Evolutionary conservation across 2,113 vertebrate genomes (phyloP), one percentile per base, ranked within the genome.

Genomic region (Acrocephalus arundinaceus): DNA sequence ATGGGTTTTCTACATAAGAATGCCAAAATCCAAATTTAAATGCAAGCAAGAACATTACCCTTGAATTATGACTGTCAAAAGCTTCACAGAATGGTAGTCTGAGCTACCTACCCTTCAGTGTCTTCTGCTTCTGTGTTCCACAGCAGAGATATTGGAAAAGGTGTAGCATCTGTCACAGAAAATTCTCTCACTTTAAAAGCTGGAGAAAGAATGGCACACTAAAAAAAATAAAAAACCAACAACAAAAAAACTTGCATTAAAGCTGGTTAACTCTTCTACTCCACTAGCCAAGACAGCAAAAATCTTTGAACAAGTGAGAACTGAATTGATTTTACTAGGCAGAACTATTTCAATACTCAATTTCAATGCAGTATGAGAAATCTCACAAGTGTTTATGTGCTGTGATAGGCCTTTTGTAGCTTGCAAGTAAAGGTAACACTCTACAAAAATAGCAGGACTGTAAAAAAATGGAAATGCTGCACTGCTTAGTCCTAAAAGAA

Each of bases 111-210:
- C 98, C 98, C 98, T 94, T 98, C 98, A 39, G 97, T 92, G 58
- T 98, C 97, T 91, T 98, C 98, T 46, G 97, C 97, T 97, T 98
- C 98, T 2, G 97, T 97, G 85, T 92, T 98, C 98, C 98, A 98
- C 68, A 98, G 91, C 51, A 98, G 91, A 63, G 98, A 98, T 82
- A 98, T 98, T 75, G 98, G 96, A 75, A 98, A 98, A 21, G 98
- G 98, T 39, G 97, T 97, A 45, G 97, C 97, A 97, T 98, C 98
- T 57, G 98, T 98, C 91, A 98, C 97, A 15, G 98, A 98, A 87
- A 99, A 98, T 46, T 98, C 98, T 95, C 98, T 90, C 66, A 98
- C 98, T 98, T 98, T 98, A 96, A 98, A 98, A 63, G 98, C 98
- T 52, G 98, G 98, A 55, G 98, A 98, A 91, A 99, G 97, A 87